Conservation (phyloP, 2,797 vertebrate genomes). For the Petrocephalus sullivani region DNA sequence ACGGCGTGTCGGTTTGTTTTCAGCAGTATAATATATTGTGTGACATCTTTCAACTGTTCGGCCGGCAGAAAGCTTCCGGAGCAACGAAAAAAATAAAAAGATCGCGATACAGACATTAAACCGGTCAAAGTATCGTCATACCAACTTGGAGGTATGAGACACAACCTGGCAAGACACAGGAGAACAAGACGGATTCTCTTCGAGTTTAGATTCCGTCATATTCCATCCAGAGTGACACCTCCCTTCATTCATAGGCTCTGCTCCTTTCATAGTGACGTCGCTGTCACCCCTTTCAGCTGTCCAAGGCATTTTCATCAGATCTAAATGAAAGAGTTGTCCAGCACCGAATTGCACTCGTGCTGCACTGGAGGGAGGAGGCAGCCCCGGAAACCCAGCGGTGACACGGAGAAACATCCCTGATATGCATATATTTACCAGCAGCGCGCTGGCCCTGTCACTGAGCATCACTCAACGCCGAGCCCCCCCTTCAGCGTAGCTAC, state of each 20-base stretch:
- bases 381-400: constrained; percentile 31
- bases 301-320: constrained; percentile 12
- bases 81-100: background rate
- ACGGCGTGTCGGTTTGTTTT: background rate
- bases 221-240: background rate
- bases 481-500: constrained; percentile 21
- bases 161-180: background rate
- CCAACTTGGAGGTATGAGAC: background rate
- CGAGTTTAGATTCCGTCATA: background rate
- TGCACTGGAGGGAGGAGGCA: constrained; percentile 26
- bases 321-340: background rate
- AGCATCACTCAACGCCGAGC: constrained; percentile 39
- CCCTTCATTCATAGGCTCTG: background rate
- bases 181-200: background rate
- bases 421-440: constrained; percentile 31
- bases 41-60: background rate
- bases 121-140: background rate
- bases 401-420: constrained; percentile 33
- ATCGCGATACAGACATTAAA: background rate
- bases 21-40: background rate
- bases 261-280: background rate
- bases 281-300: background rate
- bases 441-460: constrained; percentile 40
- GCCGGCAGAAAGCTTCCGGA: background rate
- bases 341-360: background rate